Base-by-base conservation (phyloP, 2,888 invertebrate genomes). In the Metacarcinus magister region DNA sequence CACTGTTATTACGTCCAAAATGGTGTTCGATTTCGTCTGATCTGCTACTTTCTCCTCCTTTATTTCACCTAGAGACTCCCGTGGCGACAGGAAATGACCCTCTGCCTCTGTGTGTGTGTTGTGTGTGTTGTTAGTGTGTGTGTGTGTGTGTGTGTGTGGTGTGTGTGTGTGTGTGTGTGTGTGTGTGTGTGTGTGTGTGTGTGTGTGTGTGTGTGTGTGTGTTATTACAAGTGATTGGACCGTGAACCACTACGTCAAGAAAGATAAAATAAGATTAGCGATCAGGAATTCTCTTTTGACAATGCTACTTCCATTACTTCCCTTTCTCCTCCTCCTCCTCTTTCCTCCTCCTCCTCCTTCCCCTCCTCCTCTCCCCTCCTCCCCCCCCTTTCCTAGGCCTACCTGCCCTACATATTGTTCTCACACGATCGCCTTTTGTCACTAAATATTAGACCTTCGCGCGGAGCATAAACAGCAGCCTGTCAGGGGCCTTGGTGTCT, bases 151-250 rank as follows among this genome's bases (percentile, higher is more conserved):
- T 75, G 75, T 75, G 75, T 75, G 75, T 75, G 75, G n/a, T 75
- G 75, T 75, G 75, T 75, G 75, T 75, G 75, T 75, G 75, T 75
- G 75, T 75, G 75, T 75, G 75, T 75, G 75, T 75, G 75, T 75
- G 75, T 75, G 75, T 75, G 82, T 32, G 32, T 82, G 82, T 82
- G 82, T 82, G 82, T 82, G 82, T 82, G 82, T 82, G 82, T 82
- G 82, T 82, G 82, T 82, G 82, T 82, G 82, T 82, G 82, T 82
- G 82, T 82, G 82, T 82, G 32, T 82, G 82, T 82, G 82, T 82
- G 32, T 82, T 28, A 82, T 4, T 28, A 8, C 32, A 82, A 32
- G 32, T 75, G 75, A 75, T 28, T 28, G 75, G 75, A n/a, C 28
- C 19, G 67, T 19, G 19, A 19, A 67, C 7, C 13, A 67, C 3